These are phyloP conservation scores for Trichopoda pennipes DNA, from an alignment of 2,888 invertebrate species.

Conservation along the genomic window DNA sequence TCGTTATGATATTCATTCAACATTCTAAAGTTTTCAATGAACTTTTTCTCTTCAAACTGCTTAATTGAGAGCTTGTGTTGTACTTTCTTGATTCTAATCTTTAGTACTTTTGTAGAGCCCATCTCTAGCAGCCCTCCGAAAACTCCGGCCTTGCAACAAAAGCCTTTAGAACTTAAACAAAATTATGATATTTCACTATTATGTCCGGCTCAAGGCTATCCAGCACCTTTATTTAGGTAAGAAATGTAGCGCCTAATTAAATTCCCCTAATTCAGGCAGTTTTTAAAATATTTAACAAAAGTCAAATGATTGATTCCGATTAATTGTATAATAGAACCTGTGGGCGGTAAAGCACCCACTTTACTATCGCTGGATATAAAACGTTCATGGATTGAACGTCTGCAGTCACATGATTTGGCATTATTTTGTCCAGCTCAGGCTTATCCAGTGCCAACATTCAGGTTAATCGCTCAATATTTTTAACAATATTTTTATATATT, in stretches of 20 bases:
- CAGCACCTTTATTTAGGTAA: slow-evolving; percentile 87
- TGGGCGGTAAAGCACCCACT: slow-evolving; percentile 83
- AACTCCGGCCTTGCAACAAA: slow-evolving; percentile 80
- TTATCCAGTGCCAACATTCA: slow-evolving; percentile 86
- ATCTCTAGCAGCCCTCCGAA: slow-evolving; percentile 81
- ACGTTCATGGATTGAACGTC: slow-evolving; percentile 82
- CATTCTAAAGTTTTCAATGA: slow-evolving; percentile 47
- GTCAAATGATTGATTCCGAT: neutral
- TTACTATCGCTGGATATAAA: slow-evolving; percentile 82
- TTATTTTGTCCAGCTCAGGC: slow-evolving; percentile 90
- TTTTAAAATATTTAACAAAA: slow-evolving; percentile 1
- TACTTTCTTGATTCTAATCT: neutral
- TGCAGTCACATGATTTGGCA: slow-evolving; percentile 84
- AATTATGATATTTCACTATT: slow-evolving; percentile 81
- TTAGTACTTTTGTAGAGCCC: slow-evolving; percentile 72
- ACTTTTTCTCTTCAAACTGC: neutral
- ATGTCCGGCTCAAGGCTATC: slow-evolving; percentile 89
- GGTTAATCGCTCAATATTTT: slow-evolving; percentile 77
- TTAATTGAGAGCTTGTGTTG: neutral
- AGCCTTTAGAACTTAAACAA: slow-evolving; percentile 76
- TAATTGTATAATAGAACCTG: slow-evolving; percentile 71
- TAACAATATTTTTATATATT: neutral
- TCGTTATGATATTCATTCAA: slow-evolving; percentile 35
- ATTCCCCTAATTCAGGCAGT: slow-evolving; percentile 40
- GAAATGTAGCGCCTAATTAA: slow-evolving; percentile 14